phyloP scores from a whole-genome alignment of 2,888 invertebrate species.

The Sisyra terminalis region DNA sequence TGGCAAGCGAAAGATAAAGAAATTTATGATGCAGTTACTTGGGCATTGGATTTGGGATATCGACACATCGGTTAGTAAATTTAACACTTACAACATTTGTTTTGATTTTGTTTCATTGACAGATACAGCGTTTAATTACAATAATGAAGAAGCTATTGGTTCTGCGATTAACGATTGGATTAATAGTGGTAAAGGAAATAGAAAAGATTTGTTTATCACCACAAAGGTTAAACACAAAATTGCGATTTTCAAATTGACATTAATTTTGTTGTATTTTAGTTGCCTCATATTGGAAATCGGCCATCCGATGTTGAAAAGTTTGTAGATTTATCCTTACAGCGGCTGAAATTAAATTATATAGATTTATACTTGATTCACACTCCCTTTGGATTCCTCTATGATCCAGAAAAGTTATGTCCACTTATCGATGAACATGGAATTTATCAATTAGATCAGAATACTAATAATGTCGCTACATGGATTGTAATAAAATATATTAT shows the following conservation, averaged over 20 bases:
- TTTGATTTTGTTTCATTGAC: constrained; percentile 17
- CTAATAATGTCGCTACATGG: constrained; percentile 54
- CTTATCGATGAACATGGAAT: constrained; percentile 38
- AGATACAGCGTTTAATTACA: constrained; percentile 66
- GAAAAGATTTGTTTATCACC: constrained; percentile 61
- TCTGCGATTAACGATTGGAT: constrained; percentile 49
- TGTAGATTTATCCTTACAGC: constrained; percentile 42
- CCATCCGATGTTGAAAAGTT: constrained; percentile 48
- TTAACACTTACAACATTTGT: background rate
- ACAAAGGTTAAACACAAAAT: constrained; percentile 45
- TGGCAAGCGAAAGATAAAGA: constrained; percentile 53
- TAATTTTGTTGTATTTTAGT: constrained; percentile 26
- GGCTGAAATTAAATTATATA: constrained; percentile 48
- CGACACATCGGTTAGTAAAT: constrained; percentile 35
- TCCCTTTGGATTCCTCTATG: constrained; percentile 47
- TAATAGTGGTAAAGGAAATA: constrained; percentile 37
- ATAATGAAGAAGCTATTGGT: constrained; percentile 62
- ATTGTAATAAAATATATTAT: constrained; percentile 28
- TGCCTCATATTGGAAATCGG: constrained; percentile 52
- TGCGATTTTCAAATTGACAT: constrained; percentile 1
- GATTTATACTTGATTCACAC: constrained; percentile 67
- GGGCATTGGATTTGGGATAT: constrained; percentile 53
- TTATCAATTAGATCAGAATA: constrained; percentile 39
- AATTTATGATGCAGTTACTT: constrained; percentile 41
- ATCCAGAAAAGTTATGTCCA: constrained; percentile 36